phyloP scores from a whole-genome alignment of 2,888 invertebrate species.

The Phengaris arion region DNA sequence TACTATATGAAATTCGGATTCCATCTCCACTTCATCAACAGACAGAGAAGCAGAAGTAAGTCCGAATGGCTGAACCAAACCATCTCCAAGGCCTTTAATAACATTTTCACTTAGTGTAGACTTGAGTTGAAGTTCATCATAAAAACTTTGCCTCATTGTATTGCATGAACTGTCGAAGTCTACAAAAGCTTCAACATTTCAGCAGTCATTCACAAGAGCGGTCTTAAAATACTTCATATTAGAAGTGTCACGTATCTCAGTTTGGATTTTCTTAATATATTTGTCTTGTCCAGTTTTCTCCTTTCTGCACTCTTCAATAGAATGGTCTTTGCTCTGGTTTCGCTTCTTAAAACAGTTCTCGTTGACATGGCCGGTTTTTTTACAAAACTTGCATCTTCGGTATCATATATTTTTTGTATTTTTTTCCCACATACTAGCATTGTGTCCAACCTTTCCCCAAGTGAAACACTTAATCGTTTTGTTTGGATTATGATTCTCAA shows the following conservation, averaged over 20 bases:
- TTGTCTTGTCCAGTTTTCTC: background rate
- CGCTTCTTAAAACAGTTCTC: background rate
- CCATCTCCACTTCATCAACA: too few relatives aligned
- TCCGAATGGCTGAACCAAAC: too few relatives aligned
- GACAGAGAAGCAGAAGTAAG: too few relatives aligned
- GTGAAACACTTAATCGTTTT: background rate
- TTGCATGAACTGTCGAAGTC: background rate
- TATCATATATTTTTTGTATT: background rate
- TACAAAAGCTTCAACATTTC: background rate
- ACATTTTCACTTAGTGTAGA: too few relatives aligned
- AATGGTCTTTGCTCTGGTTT: background rate
- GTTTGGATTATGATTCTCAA: too few relatives aligned
- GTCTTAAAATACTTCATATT: background rate
- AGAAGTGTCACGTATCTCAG: background rate
- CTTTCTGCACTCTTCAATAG: background rate
- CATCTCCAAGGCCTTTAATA: too few relatives aligned
- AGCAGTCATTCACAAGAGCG: background rate
- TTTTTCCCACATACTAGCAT: background rate
- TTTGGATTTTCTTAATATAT: background rate
- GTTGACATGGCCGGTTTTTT: background rate
- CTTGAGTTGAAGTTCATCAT: background rate
- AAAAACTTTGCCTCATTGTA: background rate
- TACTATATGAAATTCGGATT: too few relatives aligned
- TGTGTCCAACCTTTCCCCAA: background rate
- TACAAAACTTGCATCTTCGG: background rate